A percentile compares a stretch with the other conserved stretches of the same genome.
These are phyloP conservation scores for Nyctalus aviator DNA, from an alignment of 2,797 vertebrate genomes.

Conservation along the genomic window DNA sequence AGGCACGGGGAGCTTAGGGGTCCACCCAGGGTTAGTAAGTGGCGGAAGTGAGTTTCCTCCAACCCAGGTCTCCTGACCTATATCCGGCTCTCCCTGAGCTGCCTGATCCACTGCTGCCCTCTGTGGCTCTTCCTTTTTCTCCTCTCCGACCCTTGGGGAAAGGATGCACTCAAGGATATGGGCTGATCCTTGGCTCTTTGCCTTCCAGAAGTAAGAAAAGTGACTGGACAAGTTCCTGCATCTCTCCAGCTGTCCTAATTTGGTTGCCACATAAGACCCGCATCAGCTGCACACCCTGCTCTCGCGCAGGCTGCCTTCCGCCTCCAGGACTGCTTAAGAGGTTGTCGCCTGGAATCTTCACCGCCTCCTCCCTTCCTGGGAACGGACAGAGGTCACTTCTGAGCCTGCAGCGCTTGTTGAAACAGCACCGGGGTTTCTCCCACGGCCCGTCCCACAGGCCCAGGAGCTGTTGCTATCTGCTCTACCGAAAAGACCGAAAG, in stretches of 20 bases:
- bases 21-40: background rate
- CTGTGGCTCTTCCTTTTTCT: background rate
- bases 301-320: background rate
- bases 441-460: background rate
- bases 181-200: background rate
- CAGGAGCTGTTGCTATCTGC: background rate
- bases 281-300: background rate
- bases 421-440: background rate
- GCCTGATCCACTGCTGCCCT: background rate
- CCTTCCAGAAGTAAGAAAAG: background rate
- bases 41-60: background rate
- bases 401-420: background rate
- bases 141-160: background rate
- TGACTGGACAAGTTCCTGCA: background rate
- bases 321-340: background rate
- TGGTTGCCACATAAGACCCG: background rate
- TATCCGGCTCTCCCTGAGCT: background rate
- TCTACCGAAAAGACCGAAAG: conserved; percentile 8
- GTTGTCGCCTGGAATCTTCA: background rate
- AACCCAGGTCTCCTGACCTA: background rate
- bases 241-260: background rate
- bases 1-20: background rate
- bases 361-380: background rate
- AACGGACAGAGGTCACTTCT: background rate
- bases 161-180: background rate